Conservation (phyloP, 2,113 vertebrate species). For the Oncorhynchus keta region DNA sequence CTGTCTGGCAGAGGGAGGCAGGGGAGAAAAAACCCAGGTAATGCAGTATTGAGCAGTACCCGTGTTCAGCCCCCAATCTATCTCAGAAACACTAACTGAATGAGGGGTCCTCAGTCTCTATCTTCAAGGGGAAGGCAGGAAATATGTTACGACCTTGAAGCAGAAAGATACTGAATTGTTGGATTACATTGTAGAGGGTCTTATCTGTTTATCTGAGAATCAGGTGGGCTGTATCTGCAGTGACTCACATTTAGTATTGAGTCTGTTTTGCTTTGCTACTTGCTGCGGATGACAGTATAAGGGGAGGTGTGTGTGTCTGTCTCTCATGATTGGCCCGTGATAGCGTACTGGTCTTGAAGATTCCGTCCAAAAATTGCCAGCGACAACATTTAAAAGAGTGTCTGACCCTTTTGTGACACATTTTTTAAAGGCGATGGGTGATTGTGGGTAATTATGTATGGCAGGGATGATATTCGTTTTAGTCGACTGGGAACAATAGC, state of each 20-base stretch:
- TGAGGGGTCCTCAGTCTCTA: conserved; percentile 10
- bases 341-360: neutral
- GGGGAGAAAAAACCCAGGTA: neutral
- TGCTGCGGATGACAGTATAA: neutral
- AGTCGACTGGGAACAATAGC: neutral
- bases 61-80: conserved; percentile 3
- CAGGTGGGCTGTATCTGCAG: neutral
- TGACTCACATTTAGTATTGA: neutral
- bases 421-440: no score
- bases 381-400: neutral
- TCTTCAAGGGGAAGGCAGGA: neutral
- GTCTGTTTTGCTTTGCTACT: neutral
- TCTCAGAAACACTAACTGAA: conserved; percentile 18
- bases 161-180: neutral
- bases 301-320: neutral
- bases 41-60: conserved; percentile 17
- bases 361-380: neutral
- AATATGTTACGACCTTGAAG: conserved; percentile 8
- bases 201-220: conserved; percentile 28
- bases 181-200: neutral
- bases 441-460: neutral
- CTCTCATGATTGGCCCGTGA: neutral
- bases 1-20: conserved; percentile 10
- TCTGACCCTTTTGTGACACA: neutral
- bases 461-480: neutral